These are phyloP conservation scores for Ormia ochracea DNA, from an alignment of 2,888 invertebrate genomes.

Conservation along the genomic window DNA sequence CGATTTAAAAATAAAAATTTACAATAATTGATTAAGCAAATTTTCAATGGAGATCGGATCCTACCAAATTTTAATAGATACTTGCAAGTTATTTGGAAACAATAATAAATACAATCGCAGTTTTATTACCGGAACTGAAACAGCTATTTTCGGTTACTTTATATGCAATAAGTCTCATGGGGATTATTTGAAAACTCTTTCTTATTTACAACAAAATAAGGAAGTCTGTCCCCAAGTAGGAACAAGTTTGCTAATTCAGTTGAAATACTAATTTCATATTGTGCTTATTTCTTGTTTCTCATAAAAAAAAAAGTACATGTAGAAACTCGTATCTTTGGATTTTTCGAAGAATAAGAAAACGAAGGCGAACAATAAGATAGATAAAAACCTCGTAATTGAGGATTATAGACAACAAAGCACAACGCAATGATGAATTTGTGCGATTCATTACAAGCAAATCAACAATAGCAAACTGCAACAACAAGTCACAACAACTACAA, in stretches of 20 bases:
- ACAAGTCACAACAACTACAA: not conserved
- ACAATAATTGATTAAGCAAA: too few species aligned
- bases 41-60: too few species aligned
- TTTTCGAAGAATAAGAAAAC: conserved; percentile 10
- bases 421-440: conserved; percentile 55
- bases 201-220: not conserved
- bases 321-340: conserved; percentile 23
- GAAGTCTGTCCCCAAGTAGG: not conserved
- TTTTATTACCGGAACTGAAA: not conserved
- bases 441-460: conserved; percentile 28
- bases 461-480: conserved; percentile 19
- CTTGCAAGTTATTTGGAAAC: too few species aligned
- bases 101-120: too few species aligned
- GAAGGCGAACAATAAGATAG: conserved; percentile 3
- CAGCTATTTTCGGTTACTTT: not conserved
- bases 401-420: conserved; percentile 60
- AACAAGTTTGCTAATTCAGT: conserved; percentile 30
- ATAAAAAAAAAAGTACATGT: not conserved
- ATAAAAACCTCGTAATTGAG: conserved; percentile 57
- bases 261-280: conserved; percentile 32
- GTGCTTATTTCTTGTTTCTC: not conserved
- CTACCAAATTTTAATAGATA: too few species aligned
- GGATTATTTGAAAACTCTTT: conserved; percentile 26
- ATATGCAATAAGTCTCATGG: conserved; percentile 13
- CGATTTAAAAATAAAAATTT: too few species aligned